These are phyloP conservation scores for Drosophila glabriapex DNA, from an alignment of 2,888 invertebrate species.

Conservation along the genomic window DNA sequence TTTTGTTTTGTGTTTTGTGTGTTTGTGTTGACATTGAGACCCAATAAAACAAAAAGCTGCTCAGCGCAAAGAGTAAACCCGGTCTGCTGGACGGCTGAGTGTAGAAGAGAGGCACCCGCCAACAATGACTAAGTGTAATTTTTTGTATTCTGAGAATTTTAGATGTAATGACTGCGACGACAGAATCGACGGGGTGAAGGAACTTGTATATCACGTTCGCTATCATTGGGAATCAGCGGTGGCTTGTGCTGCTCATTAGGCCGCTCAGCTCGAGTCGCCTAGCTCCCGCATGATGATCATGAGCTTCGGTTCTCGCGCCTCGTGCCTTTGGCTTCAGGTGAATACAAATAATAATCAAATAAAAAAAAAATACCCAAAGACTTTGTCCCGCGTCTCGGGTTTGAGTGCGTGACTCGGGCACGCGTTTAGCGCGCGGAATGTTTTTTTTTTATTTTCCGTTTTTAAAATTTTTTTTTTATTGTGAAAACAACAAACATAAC, in stretches of 20 bases:
- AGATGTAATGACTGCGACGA: neutral
- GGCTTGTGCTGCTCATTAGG: constrained; percentile 42
- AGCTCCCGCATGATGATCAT: constrained; percentile 35
- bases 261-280: neutral
- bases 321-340: constrained; percentile 41
- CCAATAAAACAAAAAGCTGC: constrained; percentile 18
- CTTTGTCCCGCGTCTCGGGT: constrained; percentile 44
- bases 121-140: constrained; percentile 34
- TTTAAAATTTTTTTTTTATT: constrained; percentile 16
- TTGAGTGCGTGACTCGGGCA: constrained; percentile 67
- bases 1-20: constrained; percentile 33
- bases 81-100: neutral
- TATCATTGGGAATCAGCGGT: constrained; percentile 3
- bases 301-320: constrained; percentile 16
- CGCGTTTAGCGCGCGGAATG: constrained; percentile 54
- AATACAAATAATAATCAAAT: neutral
- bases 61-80: constrained; percentile 5
- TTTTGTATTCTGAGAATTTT: neutral
- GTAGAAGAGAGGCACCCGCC: constrained; percentile 11
- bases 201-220: constrained; percentile 27
- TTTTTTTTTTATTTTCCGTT: neutral
- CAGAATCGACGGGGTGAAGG: constrained; percentile 40
- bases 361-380: constrained; percentile 23
- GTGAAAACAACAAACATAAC: constrained; percentile 11
- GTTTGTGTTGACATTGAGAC: constrained; percentile 60